Base-by-base conservation (phyloP, 2,888 invertebrate species). In the Macrophya annulata region DNA sequence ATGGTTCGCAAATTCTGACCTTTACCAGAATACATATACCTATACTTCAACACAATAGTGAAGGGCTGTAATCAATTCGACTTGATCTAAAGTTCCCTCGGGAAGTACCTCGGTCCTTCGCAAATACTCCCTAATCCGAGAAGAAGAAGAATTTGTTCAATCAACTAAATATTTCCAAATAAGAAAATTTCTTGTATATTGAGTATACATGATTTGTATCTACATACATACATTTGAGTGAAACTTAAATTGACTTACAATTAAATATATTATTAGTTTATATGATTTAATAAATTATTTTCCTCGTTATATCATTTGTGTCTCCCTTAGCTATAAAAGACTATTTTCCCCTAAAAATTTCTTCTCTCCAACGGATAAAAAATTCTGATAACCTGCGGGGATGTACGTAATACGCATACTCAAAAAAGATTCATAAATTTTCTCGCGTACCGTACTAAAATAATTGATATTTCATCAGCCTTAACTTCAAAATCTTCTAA, bases 381-480 rank as follows among this genome's bases (percentile, higher is more conserved):
- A 25, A 25, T 62, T 25, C 12, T 25, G 25, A 25, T 4, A 31
- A 12, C 4, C 12, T 10, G 12, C 4, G 12, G 25, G 21, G 31
- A 31, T 31, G 3, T 3, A 31, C 31, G 31, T 3, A 1, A 55
- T 55, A 17, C 15, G 55, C 55, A 55, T 55, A 55, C 55, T 10
- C 55, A 6, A 17, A 62, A 21, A n/a, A 21, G 3, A 17, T 10
- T 4, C 15, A 37, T 17, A 37, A 0, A 37, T 65, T 15, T 40
- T 43, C 21, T 21, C 43, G 43, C 72, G 15, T 4, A 74, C 45
- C 72, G 21, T 74, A n/a, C 12, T 74, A 45, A 43, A 43, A 45
- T 74, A 74, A 74, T 43, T 74, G 72, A n/a, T 74, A 31, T 43
- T 45, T 45, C 45, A 74, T 77, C 31, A 31, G 48, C 25, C 43